Base-by-base conservation (phyloP, 2,888 invertebrate species). In the Germaria angustata region DNA sequence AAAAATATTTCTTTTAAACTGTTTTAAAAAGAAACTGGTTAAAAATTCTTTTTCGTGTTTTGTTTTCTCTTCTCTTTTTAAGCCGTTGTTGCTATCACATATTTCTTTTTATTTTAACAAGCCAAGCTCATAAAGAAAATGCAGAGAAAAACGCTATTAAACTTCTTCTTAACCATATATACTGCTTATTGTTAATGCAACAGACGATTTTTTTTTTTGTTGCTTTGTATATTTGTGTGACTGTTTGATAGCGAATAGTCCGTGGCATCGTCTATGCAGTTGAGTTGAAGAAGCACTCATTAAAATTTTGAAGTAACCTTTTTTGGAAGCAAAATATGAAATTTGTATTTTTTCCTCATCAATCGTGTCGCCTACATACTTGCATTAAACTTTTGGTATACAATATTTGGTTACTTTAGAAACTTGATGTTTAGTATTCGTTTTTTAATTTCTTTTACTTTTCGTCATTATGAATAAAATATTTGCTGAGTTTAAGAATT, bases 21-120 rank as follows among this genome's bases (percentile, higher is more conserved):
- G 51, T 59, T 22, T 51, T 41, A 68, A 68, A 24, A 32, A 39
- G 22, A 82, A 82, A 82, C 82, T 79, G 82, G 82, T 79, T 82
- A 75, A 79, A 73, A 75, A 75, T 78, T 78, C 69, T 69, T 68
- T 7, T 63, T 63, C 6, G 44, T 44, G 9, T 55, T 59, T 53
- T 3, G 28, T 57, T 22, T 24, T 66, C 36, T 49, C 57, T 53
- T 68, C 44, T n/a, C 51, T 51, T 51, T 68, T 32, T 34, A 53
- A 68, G 24, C 24, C 46, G 51, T 51, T 76, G 44, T 63, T 55
- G 32, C 46, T 76, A 6, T 65, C 68, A 24, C 51, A 24, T 32
- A 34, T 13, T 22, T 39, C 13, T 65, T 51, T 76, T 34, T 55
- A 17, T 22, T 65, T 66, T 66, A 81, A 81, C 81, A 77, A 81